Evolutionary conservation across 2,113 vertebrate genomes (phyloP).

Genomic region (Loxodonta africana): DNA sequence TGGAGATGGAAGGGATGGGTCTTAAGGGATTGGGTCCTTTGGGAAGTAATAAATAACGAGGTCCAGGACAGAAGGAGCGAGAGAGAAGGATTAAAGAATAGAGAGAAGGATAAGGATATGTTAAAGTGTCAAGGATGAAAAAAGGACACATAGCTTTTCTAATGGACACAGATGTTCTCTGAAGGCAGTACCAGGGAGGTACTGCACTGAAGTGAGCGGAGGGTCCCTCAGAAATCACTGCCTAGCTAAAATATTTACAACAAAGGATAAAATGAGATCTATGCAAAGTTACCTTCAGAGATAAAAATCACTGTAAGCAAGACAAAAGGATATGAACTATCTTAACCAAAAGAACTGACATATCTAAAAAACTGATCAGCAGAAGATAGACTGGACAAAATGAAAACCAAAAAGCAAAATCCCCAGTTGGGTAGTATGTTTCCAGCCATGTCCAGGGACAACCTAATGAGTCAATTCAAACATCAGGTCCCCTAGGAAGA

Average conservation of each 20-base stretch:
- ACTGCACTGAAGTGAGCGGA: not conserved
- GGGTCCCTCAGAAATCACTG: not conserved
- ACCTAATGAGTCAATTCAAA: not conserved
- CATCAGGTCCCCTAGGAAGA: not conserved
- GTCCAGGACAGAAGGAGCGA: not conserved
- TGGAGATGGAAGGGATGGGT: too few species aligned
- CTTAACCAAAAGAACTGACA: not conserved
- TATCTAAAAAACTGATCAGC: not conserved
- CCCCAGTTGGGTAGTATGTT: not conserved
- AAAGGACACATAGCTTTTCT: not conserved
- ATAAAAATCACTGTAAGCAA: not conserved
- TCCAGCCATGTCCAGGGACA: not conserved
- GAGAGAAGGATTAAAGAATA: not conserved
- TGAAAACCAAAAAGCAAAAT: not conserved
- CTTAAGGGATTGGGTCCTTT: not conserved
- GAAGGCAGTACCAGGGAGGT: not conserved
- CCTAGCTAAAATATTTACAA: not conserved
- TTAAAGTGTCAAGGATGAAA: not conserved
- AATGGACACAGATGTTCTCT: not conserved
- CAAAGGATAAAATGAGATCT: not conserved
- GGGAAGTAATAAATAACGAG: not conserved
- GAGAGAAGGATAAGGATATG: not conserved
- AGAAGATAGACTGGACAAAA: not conserved
- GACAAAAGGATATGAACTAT: not conserved
- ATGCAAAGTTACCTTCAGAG: not conserved